Percentiles rank a stretch among this genome's conserved stretches.
Evolutionary conservation across 2,888 invertebrate species (phyloP).

Genomic region (Allophyes oxyacanthae): DNA sequence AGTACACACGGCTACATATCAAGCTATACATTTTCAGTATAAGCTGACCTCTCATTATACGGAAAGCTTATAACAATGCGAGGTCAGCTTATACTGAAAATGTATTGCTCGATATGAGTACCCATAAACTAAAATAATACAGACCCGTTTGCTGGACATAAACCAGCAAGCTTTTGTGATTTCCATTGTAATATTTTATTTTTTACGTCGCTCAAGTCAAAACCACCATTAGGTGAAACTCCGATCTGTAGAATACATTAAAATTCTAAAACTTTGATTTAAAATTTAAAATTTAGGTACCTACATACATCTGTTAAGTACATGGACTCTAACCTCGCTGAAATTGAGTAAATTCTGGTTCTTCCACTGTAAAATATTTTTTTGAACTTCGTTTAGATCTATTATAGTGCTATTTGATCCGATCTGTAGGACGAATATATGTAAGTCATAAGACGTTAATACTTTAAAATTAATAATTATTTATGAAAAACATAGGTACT

Average conservation of each 20-base stretch:
- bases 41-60: no score
- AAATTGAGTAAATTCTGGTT: slow-evolving; percentile 76
- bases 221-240: slow-evolving; percentile 78
- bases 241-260: slow-evolving; percentile 69
- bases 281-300: slow-evolving; percentile 2
- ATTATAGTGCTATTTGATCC: slow-evolving; percentile 75
- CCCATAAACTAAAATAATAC: slow-evolving; percentile 17
- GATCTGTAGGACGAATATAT: slow-evolving; percentile 71
- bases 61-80: no score
- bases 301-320: neutral
- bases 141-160: slow-evolving; percentile 85
- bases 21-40: no score
- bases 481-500: slow-evolving; percentile 59
- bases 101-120: no score
- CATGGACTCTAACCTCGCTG: slow-evolving; percentile 78
- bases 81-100: no score
- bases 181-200: slow-evolving; percentile 87
- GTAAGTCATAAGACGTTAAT: slow-evolving; percentile 28
- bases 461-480: neutral
- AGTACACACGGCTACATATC: no score
- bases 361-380: slow-evolving; percentile 82
- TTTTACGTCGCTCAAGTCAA: slow-evolving; percentile 83
- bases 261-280: neutral
- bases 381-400: slow-evolving; percentile 80
- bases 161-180: slow-evolving; percentile 78